These are phyloP conservation scores for Fragum sueziense DNA, from an alignment of 2,888 invertebrate genomes.

Conservation along the genomic window DNA sequence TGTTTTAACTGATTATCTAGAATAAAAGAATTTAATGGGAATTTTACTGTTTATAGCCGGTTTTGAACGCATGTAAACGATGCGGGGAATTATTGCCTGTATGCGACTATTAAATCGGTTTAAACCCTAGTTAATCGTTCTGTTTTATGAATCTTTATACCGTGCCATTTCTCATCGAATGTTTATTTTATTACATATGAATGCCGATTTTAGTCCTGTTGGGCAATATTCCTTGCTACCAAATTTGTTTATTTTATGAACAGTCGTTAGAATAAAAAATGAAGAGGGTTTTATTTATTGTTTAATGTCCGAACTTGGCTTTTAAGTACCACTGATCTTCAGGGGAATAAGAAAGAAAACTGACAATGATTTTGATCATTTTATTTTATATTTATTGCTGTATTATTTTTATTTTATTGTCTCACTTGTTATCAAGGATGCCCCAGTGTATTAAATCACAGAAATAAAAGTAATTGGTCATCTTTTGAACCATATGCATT, in stretches of 20 bases:
- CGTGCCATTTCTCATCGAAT: slow-evolving; percentile 57
- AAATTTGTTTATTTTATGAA: slow-evolving; percentile 58
- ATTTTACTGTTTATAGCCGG: slow-evolving; percentile 55
- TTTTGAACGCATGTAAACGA: slow-evolving; percentile 44
- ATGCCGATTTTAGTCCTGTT: slow-evolving; percentile 48
- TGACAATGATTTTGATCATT: slow-evolving; percentile 4
- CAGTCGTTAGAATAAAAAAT: slow-evolving; percentile 24
- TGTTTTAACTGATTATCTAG: slow-evolving; percentile 54
- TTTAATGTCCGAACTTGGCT: slow-evolving; percentile 34
- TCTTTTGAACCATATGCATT: not conserved
- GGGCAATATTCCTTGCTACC: slow-evolving; percentile 33
- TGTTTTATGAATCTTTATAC: slow-evolving; percentile 58
- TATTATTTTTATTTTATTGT: slow-evolving; percentile 23
- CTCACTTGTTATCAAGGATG: not conserved
- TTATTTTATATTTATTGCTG: slow-evolving; percentile 23
- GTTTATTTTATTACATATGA: slow-evolving; percentile 59
- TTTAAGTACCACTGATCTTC: slow-evolving; percentile 2
- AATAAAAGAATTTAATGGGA: slow-evolving; percentile 60
- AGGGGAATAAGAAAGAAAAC: not conserved
- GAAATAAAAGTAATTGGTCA: not conserved
- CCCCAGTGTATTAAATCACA: slow-evolving; percentile 10
- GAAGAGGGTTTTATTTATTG: slow-evolving; percentile 44
- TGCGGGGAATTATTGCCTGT: slow-evolving; percentile 51
- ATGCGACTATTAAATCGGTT: slow-evolving; percentile 62
- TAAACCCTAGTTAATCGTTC: slow-evolving; percentile 55